Conservation (phyloP, 2,113 vertebrate genomes). For the Pygathrix nemaeus region DNA sequence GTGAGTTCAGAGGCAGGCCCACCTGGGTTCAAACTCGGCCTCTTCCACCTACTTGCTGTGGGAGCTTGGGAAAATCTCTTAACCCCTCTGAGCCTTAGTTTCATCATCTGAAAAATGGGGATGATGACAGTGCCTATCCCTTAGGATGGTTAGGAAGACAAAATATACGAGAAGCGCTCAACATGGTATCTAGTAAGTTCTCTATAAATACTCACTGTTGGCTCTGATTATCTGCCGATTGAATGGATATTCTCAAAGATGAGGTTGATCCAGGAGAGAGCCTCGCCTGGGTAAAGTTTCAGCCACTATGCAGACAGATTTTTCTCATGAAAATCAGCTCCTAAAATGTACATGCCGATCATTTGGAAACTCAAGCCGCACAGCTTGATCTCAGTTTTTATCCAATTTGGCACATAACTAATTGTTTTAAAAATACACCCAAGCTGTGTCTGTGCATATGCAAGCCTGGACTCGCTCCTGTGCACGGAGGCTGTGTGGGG, state of each 20-base stretch:
- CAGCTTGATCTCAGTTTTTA: slow-evolving; percentile 16
- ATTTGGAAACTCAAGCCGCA: slow-evolving; percentile 19
- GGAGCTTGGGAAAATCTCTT: not conserved
- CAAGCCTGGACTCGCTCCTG: not conserved
- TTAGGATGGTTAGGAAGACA: not conserved
- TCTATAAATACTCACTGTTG: not conserved
- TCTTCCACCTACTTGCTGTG: not conserved
- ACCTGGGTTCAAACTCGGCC: not conserved
- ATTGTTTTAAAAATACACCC: slow-evolving; percentile 41
- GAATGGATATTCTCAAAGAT: not conserved
- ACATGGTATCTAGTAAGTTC: not conserved
- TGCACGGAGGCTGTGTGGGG: not conserved
- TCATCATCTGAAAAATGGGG: not conserved
- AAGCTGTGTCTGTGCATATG: not conserved
- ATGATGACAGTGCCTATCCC: not conserved
- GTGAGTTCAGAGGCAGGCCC: not conserved
- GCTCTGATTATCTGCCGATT: not conserved
- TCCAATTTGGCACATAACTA: slow-evolving; percentile 1
- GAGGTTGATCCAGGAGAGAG: not conserved
- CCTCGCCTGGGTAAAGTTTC: not conserved
- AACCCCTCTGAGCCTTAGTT: not conserved
- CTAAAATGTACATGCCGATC: not conserved
- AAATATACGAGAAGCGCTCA: not conserved
- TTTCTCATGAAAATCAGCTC: slow-evolving; percentile 10
- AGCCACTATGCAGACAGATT: not conserved